Evolutionary conservation across 2,797 vertebrate genomes (phyloP), one percentile per base, ranked within the genome.

Genomic region (Catamblyrhynchus diadema): DNA sequence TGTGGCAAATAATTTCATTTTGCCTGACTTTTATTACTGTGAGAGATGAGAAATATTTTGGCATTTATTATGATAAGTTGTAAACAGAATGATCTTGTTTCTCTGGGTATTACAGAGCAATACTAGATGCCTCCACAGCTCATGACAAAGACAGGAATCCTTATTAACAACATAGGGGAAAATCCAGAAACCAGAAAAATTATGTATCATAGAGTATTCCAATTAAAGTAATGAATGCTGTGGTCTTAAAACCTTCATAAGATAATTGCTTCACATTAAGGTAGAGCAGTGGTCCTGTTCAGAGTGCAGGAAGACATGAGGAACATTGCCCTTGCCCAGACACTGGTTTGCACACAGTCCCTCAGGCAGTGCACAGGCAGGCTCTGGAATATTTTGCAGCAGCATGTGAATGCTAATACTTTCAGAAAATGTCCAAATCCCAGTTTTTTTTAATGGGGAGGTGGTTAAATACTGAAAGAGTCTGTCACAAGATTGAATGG

Each of bases 341-440:
- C 3, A 33, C 9, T 25, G 32, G 16, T 18, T 59, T 65, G 14
- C 1, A 1, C 1, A 11, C 1, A 0, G n/a, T 5, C 72, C 35
- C 53, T 83, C 44, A 37, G 69, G 23, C 20, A 70, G 33, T 80
- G 35, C 53, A 73, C 35, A 45, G 60, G 20, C 12, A 66, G 37
- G 47, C 28, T 66, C 17, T 83, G 69, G 18, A 90, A 33, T 71
- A 57, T 33, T 42, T 41, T 71, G 61, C 48, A 53, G 61, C 65
- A 61, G 12, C 20, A 27, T 15, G 9, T 61, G 54, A 88, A 35
- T 72, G 10, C 21, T 82, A 27, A 71, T 33, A 67, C 41, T 33
- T 50, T 37, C 24, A 62, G n/a, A 48, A 88, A 88, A 77, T 2
- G 0, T 25, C 37, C 25, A 18, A 80, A 65, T 7, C 9, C 33